Conservation (phyloP, 2,888 invertebrate genomes). For the Ichneumon xanthorius region DNA sequence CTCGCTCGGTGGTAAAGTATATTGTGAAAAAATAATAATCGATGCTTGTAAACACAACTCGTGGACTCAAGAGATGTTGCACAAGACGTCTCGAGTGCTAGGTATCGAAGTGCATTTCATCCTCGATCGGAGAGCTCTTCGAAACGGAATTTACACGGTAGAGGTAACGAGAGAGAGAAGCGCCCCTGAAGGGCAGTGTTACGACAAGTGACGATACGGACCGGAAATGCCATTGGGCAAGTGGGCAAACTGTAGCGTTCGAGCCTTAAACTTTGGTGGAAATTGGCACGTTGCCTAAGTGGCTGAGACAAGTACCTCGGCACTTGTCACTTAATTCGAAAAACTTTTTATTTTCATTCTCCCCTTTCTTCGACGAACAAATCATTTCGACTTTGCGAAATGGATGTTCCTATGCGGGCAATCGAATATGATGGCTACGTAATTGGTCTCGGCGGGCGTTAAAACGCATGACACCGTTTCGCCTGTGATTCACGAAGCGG, state of each 20-base stretch:
- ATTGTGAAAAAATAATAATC: background rate
- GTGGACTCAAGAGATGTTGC: background rate
- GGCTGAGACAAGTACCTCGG: background rate
- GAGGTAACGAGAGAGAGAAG: background rate
- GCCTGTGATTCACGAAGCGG: slow-evolving; percentile 20
- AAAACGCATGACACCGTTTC: background rate
- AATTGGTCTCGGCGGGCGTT: slow-evolving; percentile 12
- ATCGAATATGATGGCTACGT: background rate
- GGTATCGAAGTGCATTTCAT: slow-evolving; percentile 10
- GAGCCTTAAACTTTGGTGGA: slow-evolving; percentile 24
- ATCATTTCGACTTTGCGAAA: background rate
- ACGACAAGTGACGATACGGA: background rate
- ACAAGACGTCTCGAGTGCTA: slow-evolving; percentile 6
- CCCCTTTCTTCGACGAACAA: slow-evolving; percentile 1
- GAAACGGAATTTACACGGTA: background rate
- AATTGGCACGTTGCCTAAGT: slow-evolving; percentile 40
- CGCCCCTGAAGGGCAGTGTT: background rate
- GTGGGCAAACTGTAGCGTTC: slow-evolving; percentile 16
- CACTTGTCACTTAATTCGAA: slow-evolving; percentile 5
- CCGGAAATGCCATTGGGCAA: slow-evolving; percentile 3
- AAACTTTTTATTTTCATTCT: background rate
- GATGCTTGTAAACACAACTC: background rate
- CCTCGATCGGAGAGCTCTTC: background rate
- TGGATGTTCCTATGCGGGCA: background rate
- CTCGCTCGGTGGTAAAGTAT: background rate